These are phyloP conservation scores for Salarias fasciatus DNA, from an alignment of 2,797 vertebrate species.

Conservation along the genomic window DNA sequence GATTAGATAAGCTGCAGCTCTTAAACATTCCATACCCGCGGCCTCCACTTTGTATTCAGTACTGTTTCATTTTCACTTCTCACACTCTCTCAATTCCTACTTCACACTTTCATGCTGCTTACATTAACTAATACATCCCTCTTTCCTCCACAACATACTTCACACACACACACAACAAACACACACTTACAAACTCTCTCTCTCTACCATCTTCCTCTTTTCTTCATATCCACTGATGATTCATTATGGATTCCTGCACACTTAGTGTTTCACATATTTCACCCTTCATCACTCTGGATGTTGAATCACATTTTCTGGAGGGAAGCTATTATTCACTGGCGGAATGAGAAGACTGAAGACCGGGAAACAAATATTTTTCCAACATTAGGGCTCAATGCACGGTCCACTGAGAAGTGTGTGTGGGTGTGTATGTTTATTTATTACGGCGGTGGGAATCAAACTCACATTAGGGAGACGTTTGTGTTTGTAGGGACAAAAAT, in stretches of 20 bases:
- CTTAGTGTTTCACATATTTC: slow-evolving; percentile 37
- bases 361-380: background rate
- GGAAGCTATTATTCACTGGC: slow-evolving; percentile 1
- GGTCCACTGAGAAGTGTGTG: background rate
- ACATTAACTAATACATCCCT: background rate
- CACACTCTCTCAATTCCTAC: background rate
- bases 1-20: slow-evolving; percentile 57
- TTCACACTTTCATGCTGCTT: background rate
- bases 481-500: too few relatives aligned
- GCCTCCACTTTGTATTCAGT: slow-evolving; percentile 27
- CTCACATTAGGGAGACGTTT: too few relatives aligned
- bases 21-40: slow-evolving; percentile 28
- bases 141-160: background rate
- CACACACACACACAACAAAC: too few relatives aligned
- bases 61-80: background rate
- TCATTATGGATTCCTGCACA: slow-evolving; percentile 50
- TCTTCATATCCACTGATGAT: slow-evolving; percentile 32
- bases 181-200: too few relatives aligned
- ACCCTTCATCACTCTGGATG: slow-evolving; percentile 21
- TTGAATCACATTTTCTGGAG: slow-evolving; percentile 22
- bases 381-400: background rate
- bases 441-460: too few relatives aligned
- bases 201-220: background rate
- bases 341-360: background rate
- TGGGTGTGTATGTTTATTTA: background rate